Base-by-base conservation (phyloP, 2,888 invertebrate species). In the Oxycera nigricornis region DNA sequence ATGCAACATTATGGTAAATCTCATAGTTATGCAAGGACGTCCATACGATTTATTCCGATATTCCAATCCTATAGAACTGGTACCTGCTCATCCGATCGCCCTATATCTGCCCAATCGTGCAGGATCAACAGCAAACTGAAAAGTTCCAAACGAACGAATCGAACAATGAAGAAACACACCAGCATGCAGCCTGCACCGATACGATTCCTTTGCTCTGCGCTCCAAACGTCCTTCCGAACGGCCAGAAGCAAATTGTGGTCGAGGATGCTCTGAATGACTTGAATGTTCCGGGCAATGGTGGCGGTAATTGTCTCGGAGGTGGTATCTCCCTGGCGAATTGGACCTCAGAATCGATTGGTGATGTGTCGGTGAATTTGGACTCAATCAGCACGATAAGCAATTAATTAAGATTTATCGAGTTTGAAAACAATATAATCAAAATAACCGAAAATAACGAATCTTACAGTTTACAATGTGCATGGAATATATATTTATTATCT, bases 1-100 rank as follows among this genome's bases (percentile, higher is more conserved):
- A 22, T 88, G 88, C 20, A 86, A 88, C 77, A 83, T 87, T 75
- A 88, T 90, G 89, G 90, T 90, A 82, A 86, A 86, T 78, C 20
- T 46, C 3, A 46, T 22, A 30, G 3, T 61, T 61, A 26, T 14
- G 17, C 20, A 22, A 6, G 3, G n/a, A 67, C 26, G 9, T 67
- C 50, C n/a, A 50, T 28, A 41, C 20, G 24, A 9, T 17, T 65
- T 28, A 22, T 31, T 55, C 22, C 57, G 9, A 24, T 28, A 70
- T 24, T 35, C 55, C 17, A 6, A 35, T 35, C 4, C 17, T 24
- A 1, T 57, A 78, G 78, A 78, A 78, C 72, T 78, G 78, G 78
- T 77, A 76, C 52, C 70, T 78, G 3, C 70, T 78, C 35, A 61
- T 76, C 2, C 75, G 75, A 65, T 78, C 76, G 39, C 74, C 77